These are phyloP conservation scores for Drosophila hydei DNA, from an alignment of 1,140 invertebrate species.

Conservation along the genomic window DNA sequence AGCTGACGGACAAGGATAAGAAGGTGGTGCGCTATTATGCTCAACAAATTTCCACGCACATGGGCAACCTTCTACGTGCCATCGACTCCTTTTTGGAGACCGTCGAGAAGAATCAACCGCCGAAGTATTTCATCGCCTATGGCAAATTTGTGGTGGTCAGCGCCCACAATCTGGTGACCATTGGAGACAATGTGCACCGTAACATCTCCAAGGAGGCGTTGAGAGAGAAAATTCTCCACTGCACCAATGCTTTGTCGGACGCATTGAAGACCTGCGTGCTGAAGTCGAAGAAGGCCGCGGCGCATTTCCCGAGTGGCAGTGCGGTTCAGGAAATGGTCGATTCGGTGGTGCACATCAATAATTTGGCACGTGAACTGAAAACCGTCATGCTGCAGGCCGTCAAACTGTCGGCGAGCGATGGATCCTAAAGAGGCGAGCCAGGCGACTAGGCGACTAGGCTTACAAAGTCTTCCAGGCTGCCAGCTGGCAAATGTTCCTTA, in stretches of 20 bases:
- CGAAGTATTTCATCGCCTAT: conserved; percentile 96
- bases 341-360: conserved; percentile 92
- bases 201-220: conserved; percentile 90
- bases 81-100: conserved; percentile 96
- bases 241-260: conserved; percentile 93
- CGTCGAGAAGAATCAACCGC: conserved; percentile 96
- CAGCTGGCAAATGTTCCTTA: conserved; percentile 55
- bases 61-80: conserved; percentile 92
- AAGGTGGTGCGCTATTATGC: conserved; percentile 94
- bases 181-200: conserved; percentile 95
- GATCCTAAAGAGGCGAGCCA: conserved; percentile 39
- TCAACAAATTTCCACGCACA: conserved; percentile 92
- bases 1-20: conserved; percentile 91
- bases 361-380: conserved; percentile 90
- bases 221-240: conserved; percentile 89
- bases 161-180: conserved; percentile 96
- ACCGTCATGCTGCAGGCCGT: conserved; percentile 86
- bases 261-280: conserved; percentile 92
- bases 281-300: conserved; percentile 94
- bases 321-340: conserved; percentile 97
- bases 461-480: conserved; percentile 64
- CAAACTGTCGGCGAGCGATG: conserved; percentile 60
- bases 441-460: conserved; percentile 18
- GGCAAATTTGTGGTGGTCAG: conserved; percentile 97
- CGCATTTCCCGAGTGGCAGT: conserved; percentile 94